phyloP scores from a whole-genome alignment of 1,140 invertebrate species.

The Bombus soroeensis region DNA sequence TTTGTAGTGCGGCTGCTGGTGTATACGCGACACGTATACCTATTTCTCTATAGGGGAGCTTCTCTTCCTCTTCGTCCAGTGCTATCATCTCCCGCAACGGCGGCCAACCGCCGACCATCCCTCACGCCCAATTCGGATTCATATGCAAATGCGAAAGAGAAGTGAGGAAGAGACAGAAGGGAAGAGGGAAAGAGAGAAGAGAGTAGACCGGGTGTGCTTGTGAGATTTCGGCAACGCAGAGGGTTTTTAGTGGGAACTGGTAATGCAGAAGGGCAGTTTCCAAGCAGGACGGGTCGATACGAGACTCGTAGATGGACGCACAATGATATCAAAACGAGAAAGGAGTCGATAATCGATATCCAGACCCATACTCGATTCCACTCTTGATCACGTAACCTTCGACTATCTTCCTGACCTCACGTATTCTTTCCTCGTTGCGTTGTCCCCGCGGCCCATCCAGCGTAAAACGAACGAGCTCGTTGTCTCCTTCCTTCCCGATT shows the following conservation, averaged over 20 bases:
- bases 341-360: slow-evolving; percentile 30
- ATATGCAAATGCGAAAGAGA: slow-evolving; percentile 69
- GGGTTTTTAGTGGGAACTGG: slow-evolving; percentile 62
- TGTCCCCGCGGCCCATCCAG: no score
- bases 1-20: slow-evolving; percentile 16
- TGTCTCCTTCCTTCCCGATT: slow-evolving; percentile 17
- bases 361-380: background rate
- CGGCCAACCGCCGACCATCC: slow-evolving; percentile 46
- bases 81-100: slow-evolving; percentile 45
- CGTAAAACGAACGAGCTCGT: slow-evolving; percentile 23
- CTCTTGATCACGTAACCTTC: slow-evolving; percentile 35
- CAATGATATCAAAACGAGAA: background rate
- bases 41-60: slow-evolving; percentile 31
- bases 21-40: slow-evolving; percentile 35
- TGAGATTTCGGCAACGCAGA: slow-evolving; percentile 57
- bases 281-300: slow-evolving; percentile 35
- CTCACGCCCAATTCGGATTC: slow-evolving; percentile 66
- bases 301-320: background rate
- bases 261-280: slow-evolving; percentile 66
- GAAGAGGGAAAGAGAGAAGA: slow-evolving; percentile 9
- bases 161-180: slow-evolving; percentile 2
- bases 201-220: slow-evolving; percentile 21
- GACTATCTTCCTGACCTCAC: slow-evolving; percentile 15
- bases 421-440: background rate
- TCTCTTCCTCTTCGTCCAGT: background rate